Conservation (phyloP, 2,797 vertebrate species). For the Nothura maculosa region DNA sequence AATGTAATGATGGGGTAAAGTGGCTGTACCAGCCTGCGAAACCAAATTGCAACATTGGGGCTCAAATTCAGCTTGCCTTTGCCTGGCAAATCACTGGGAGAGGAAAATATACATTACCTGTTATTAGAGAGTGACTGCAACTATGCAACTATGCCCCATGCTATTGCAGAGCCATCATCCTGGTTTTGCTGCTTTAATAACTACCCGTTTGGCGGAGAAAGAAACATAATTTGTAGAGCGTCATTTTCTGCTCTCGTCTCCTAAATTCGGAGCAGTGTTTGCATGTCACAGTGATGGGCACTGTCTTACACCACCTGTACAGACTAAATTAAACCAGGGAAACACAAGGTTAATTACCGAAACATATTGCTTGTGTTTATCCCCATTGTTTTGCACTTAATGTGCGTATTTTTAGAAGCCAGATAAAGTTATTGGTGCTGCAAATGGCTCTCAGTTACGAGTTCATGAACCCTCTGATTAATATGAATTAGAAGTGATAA, state of each 20-base stretch:
- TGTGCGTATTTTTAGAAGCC: conserved; percentile 41
- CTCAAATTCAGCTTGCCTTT: conserved; percentile 24
- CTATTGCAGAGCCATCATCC: conserved; percentile 26
- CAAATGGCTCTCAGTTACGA: conserved; percentile 49
- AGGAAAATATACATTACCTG: conserved; percentile 12
- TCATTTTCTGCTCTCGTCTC: conserved; percentile 11
- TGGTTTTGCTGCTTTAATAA: conserved; percentile 57
- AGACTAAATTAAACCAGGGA: conserved; percentile 9
- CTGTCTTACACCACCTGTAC: conserved; percentile 33
- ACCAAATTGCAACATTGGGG: background rate
- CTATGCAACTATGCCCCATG: background rate
- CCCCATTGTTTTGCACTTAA: conserved; percentile 57
- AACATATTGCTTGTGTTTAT: conserved; percentile 59
- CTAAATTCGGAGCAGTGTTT: conserved; percentile 6
- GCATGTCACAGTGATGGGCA: background rate
- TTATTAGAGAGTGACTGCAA: conserved; percentile 27
- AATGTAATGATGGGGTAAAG: conserved; percentile 37
- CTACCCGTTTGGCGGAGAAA: conserved; percentile 17
- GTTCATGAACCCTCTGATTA: conserved; percentile 66
- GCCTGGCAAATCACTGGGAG: conserved; percentile 20
- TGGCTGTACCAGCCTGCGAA: background rate
- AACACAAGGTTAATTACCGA: conserved; percentile 54
- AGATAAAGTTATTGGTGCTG: conserved; percentile 58
- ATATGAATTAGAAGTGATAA: conserved; percentile 70
- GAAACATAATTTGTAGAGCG: conserved; percentile 20